Base-by-base conservation (phyloP, 2,113 vertebrate genomes). In the Eretmochelys imbricata region DNA sequence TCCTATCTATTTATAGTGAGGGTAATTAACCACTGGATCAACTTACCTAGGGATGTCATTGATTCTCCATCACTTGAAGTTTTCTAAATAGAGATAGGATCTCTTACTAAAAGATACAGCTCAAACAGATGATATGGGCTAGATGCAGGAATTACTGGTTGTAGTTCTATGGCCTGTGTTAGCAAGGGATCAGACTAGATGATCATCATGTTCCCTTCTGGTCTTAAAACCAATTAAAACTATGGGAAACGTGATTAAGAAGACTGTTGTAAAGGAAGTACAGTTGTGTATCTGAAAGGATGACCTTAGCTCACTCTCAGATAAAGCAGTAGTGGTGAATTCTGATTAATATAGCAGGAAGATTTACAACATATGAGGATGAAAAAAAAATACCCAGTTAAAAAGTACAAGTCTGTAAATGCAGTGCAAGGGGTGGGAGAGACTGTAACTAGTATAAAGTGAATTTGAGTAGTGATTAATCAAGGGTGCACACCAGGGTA, bases 401-500 rank as follows among this genome's bases (percentile, higher is more conserved):
- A 81, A 80, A 80, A 85, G 10, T 29, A 6, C 7, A 4, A 86
- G 6, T 1, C 5, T 92, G 13, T 85, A 49, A 83, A n/a, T 42
- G 82, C 10, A 62, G 14, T 53, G 51, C 4, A 35, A 86, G 91
- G 22, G 91, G 3, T 5, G 76, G 0, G 0, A 85, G 82, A 72
- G 35, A n/a, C 84, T 12, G 35, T 57, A 83, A 90, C 84, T n/a
- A 1, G 1, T 50, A 82, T 31, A 80, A 90, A 92, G 51, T 55
- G n/a, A 92, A 75, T 76, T 51, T 93, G 51, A 94, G 50, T 3
- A 0, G 5, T 93, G 79, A 84, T 93, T 97, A 96, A 91, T 92
- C 59, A 96, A 88, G 29, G 59, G 5, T 54, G 76, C 16, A 69
- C 20, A 89, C 25, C 2, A 57, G 51, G 4, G 25, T 85, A 92